A percentile compares a stretch with the other conserved stretches of the same genome.
phyloP scores from a whole-genome alignment of 2,888 invertebrate species.

The Caenorhabditis becei region DNA sequence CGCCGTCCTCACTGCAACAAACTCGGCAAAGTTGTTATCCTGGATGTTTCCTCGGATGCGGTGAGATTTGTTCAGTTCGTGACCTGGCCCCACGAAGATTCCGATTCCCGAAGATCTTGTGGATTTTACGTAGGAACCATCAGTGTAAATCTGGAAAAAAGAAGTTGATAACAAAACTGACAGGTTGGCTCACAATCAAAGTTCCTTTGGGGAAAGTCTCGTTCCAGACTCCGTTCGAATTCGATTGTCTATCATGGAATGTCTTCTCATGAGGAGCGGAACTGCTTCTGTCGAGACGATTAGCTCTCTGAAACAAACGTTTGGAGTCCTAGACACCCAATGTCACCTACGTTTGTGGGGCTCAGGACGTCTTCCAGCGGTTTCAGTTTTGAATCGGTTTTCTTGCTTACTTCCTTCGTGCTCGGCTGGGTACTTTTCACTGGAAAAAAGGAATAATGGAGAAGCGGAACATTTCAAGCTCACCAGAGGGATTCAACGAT shows the following conservation, averaged over 20 bases:
- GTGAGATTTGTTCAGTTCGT: constrained; percentile 59
- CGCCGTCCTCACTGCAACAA: constrained; percentile 43
- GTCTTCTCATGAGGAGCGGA: constrained; percentile 30
- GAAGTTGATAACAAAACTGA: neutral
- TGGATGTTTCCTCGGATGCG: constrained; percentile 45
- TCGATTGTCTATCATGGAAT: constrained; percentile 14
- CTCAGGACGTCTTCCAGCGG: constrained; percentile 30
- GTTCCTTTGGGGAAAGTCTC: constrained; percentile 43
- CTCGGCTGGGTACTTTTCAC: too few species aligned
- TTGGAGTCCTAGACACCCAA: neutral
- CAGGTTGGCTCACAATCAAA: constrained; percentile 10
- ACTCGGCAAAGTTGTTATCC: constrained; percentile 54
- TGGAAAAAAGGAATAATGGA: too few species aligned
- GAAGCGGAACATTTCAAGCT: too few species aligned
- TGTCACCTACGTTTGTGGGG: constrained; percentile 47
- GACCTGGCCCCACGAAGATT: constrained; percentile 54
- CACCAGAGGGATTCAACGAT: constrained; percentile 9
- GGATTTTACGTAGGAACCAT: constrained; percentile 39
- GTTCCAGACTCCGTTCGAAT: constrained; percentile 51
- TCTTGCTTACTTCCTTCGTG: constrained; percentile 21
- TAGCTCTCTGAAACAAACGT: constrained; percentile 30
- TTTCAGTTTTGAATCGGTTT: constrained; percentile 5
- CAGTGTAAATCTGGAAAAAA: constrained; percentile 55
- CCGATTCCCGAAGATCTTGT: constrained; percentile 38
- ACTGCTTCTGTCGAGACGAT: constrained; percentile 15